A percentile compares a stretch with the other conserved stretches of the same genome.
phyloP scores from a whole-genome alignment of 2,113 vertebrate genomes.

The Anarrhichthys ocellatus region DNA sequence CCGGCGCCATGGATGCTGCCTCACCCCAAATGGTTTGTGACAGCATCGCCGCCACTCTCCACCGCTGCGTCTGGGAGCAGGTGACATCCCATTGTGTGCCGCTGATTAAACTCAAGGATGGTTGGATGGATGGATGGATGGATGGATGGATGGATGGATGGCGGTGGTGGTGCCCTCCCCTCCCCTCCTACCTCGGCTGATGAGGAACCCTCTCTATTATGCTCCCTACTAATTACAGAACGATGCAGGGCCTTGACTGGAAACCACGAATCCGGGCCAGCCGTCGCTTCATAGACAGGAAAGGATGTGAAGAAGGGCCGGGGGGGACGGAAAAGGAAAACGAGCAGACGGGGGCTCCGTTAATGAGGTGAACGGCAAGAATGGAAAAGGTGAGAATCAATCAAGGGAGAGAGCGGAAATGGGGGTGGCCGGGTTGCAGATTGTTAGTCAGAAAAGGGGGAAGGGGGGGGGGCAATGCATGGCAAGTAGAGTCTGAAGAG shows the following conservation, averaged over 20 bases:
- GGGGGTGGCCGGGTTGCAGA: slow-evolving; percentile 53
- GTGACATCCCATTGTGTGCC: slow-evolving; percentile 72
- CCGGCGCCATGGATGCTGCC: neutral
- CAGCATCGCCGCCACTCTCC: slow-evolving; percentile 48
- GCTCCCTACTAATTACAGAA: slow-evolving; percentile 74
- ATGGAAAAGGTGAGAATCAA: slow-evolving; percentile 84
- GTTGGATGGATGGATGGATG: slow-evolving; percentile 8
- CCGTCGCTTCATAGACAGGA: slow-evolving; percentile 57
- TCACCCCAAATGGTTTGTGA: slow-evolving; percentile 66
- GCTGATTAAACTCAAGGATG: slow-evolving; percentile 75
- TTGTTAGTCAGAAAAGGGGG: slow-evolving; percentile 59
- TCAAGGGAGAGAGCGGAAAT: slow-evolving; percentile 72
- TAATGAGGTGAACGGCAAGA: slow-evolving; percentile 82
- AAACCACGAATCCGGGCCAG: slow-evolving; percentile 46
- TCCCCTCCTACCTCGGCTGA: slow-evolving; percentile 40
- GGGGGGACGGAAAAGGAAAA: slow-evolving; percentile 53
- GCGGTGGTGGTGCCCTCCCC: neutral
- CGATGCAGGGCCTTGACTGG: slow-evolving; percentile 29
- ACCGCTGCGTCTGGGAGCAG: slow-evolving; percentile 55
- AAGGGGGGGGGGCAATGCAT: slow-evolving; percentile 53
- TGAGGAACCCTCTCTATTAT: slow-evolving; percentile 75
- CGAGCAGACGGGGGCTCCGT: slow-evolving; percentile 58
- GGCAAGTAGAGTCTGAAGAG: slow-evolving; percentile 61
- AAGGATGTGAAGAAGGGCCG: slow-evolving; percentile 55
- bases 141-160: neutral